phyloP scores from a whole-genome alignment of 2,113 vertebrate genomes.

The Oenanthe melanoleuca region DNA sequence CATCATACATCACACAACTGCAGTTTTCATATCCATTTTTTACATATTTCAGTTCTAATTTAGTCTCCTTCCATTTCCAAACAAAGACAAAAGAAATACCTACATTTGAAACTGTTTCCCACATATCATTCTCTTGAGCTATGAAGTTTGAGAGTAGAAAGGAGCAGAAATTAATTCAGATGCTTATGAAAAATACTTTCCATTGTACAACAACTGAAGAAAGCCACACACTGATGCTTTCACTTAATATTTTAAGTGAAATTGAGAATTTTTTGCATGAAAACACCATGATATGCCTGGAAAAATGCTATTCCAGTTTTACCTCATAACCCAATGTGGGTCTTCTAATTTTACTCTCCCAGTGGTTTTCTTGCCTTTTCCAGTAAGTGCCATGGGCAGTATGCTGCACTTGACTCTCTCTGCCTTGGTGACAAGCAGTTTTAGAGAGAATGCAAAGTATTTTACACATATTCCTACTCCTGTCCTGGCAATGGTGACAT shows the following conservation, averaged over 20 bases:
- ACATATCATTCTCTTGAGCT: neutral
- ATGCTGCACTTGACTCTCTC: neutral
- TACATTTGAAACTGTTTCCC: neutral
- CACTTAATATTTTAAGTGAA: neutral
- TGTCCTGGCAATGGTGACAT: neutral
- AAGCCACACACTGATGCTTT: neutral
- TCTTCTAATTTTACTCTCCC: neutral
- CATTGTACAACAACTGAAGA: neutral
- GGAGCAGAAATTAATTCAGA: neutral
- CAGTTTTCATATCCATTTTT: neutral
- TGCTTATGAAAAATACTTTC: neutral
- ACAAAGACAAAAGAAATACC: neutral
- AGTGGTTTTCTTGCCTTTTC: neutral
- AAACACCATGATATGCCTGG: neutral
- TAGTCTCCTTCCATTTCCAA: neutral
- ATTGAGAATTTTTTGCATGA: neutral
- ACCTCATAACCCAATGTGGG: neutral
- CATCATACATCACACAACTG: slow-evolving; percentile 15
- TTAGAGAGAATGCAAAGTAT: neutral
- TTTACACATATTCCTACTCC: neutral
- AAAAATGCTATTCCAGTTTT: neutral
- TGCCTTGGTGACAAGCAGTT: neutral
- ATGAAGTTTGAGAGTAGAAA: neutral
- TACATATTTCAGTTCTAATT: slow-evolving; percentile 17
- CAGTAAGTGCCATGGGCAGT: neutral